Evolutionary conservation across 2,113 vertebrate species (phyloP), one percentile per base, ranked within the genome.

Genomic region (Scytalopus superciliaris): DNA sequence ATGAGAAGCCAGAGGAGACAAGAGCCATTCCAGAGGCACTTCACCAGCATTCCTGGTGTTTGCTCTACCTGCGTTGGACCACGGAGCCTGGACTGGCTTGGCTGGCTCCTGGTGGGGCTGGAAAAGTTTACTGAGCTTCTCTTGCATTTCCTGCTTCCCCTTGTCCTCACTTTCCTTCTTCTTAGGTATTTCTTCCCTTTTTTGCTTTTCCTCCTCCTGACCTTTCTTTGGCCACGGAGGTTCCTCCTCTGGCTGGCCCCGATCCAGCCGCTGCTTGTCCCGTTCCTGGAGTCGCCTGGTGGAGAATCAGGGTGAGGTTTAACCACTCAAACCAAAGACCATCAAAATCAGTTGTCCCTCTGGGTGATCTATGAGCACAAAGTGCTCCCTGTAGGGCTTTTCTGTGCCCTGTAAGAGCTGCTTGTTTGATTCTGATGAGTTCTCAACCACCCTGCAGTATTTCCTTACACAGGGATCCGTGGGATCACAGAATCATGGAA

Each of bases 81-180:
- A 99, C 37, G 99, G 97, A 7, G 98, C 95, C 30, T 98, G 98
- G 47, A 96, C 96, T 4, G 97, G 98, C 82, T 98, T 99, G 33
- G 28, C 21, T 4, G 94, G 94, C 8, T 99, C 99, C 7, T 98
- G 90, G 10, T 98, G 98, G 33, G 98, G 98, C 56, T 98, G 98
- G 95, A 99, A 99, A 93, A 99, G 98, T 88, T 99, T 99, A 91
- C 95, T 98, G 57, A 99, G 96, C 96, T 98, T 99, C 47, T 99
- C 99, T 63, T 99, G 99, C 69, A 98, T 89, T 40, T 99, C 99
- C 31, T 97, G 98, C 9, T 96, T 98, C 90, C 97, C 96, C 78
- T 97, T 98, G 2, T 98, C 98, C 62, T 98, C 98, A 3, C 75
- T 72, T 47, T 98, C 98, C 93, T 98, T 98, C 98, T 91, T 99